Conservation (phyloP, 2,888 invertebrate genomes). For the Spodoptera picta region DNA sequence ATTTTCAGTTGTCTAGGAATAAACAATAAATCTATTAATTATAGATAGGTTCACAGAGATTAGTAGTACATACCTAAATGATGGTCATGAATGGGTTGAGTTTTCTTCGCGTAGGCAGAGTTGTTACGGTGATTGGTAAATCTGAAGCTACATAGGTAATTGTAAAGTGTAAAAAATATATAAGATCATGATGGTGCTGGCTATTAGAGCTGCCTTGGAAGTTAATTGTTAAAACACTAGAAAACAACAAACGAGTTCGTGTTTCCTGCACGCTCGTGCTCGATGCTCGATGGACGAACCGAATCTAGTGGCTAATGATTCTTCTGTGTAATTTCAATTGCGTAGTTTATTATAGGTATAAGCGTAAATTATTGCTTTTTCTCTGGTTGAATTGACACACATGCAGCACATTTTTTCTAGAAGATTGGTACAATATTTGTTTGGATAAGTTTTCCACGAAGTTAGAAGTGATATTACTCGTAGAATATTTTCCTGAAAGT, state of each 20-base stretch:
- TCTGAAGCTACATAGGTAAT: no score
- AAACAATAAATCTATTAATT: no score
- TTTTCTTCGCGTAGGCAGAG: no score
- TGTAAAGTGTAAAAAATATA: conserved; percentile 28
- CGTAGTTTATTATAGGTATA: conserved; percentile 14
- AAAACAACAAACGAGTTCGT: conserved; percentile 59
- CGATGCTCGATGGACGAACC: conserved; percentile 28
- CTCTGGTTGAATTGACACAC: background rate
- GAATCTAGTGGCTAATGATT: conserved; percentile 32
- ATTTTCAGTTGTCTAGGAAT: no score
- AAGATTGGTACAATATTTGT: background rate
- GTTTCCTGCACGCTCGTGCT: conserved; percentile 59
- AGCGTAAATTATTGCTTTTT: conserved; percentile 32
- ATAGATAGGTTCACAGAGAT: no score
- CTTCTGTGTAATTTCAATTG: conserved; percentile 22
- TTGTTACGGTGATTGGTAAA: no score
- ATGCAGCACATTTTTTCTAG: conserved; percentile 10
- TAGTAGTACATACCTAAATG: no score
- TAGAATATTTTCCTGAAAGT: no score
- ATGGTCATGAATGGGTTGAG: no score
- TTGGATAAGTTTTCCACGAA: background rate
- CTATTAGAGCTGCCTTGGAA: conserved; percentile 56
- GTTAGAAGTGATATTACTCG: no score
- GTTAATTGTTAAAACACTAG: conserved; percentile 48
- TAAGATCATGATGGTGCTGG: conserved; percentile 39